Percentiles rank a stretch among this genome's conserved stretches.
These are phyloP conservation scores for Saxidomus purpurata DNA, from an alignment of 1,140 invertebrate species.

Conservation along the genomic window DNA sequence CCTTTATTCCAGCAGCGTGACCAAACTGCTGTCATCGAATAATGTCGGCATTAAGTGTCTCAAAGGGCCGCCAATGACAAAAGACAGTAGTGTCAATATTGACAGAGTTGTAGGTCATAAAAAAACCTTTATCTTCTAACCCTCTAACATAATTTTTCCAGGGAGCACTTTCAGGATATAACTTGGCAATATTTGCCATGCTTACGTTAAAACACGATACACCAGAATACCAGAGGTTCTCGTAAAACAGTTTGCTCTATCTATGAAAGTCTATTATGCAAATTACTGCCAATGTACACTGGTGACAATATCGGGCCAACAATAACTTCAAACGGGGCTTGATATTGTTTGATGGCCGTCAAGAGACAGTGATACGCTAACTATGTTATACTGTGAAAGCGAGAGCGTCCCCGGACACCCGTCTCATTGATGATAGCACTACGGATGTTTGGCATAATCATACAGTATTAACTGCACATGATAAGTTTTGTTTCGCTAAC, in stretches of 20 bases:
- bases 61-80: conserved; percentile 26
- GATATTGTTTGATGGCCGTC: conserved; percentile 41
- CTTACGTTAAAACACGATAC: conserved; percentile 15
- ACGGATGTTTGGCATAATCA: conserved; percentile 16
- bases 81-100: conserved; percentile 55
- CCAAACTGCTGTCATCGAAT: background rate
- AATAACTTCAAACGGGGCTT: conserved; percentile 42
- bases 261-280: conserved; percentile 60
- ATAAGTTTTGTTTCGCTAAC: conserved; percentile 54
- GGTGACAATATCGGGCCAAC: conserved; percentile 57
- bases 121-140: conserved; percentile 40
- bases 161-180: conserved; percentile 27
- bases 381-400: conserved; percentile 54
- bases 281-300: conserved; percentile 48
- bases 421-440: background rate
- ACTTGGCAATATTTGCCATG: conserved; percentile 4
- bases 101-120: conserved; percentile 17
- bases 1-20: background rate
- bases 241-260: conserved; percentile 56
- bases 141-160: conserved; percentile 13
- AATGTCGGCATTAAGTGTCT: conserved; percentile 33
- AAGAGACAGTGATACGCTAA: conserved; percentile 49
- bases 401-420: conserved; percentile 21
- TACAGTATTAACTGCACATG: conserved; percentile 35
- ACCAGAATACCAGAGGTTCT: background rate